A percentile compares a stretch with the other conserved stretches of the same genome.
These are phyloP conservation scores for Eumeta japonica DNA, from an alignment of 1,140 invertebrate species.

Conservation along the genomic window DNA sequence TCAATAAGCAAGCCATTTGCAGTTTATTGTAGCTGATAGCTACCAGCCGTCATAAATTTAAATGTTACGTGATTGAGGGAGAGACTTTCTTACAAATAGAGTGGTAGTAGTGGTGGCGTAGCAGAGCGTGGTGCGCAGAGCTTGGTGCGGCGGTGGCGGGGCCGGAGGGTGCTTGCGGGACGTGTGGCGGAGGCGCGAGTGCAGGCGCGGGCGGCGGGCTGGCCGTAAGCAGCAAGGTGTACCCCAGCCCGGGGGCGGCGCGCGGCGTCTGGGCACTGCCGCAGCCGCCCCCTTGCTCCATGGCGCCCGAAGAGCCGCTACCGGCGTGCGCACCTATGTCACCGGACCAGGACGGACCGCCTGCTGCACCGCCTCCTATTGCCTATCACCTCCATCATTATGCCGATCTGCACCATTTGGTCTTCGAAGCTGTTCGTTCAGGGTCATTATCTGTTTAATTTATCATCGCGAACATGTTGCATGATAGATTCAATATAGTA, in stretches of 20 bases:
- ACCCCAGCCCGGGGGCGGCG: constrained; percentile 78
- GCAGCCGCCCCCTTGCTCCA: constrained; percentile 67
- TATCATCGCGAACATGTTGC: background rate
- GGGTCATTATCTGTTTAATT: constrained; percentile 60
- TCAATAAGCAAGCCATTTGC: too few species aligned
- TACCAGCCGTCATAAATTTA: too few species aligned
- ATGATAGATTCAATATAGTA: too few species aligned
- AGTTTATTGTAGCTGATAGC: too few species aligned
- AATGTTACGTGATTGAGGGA: too few species aligned
- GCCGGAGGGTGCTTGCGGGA: too few species aligned
- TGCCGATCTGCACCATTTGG: constrained; percentile 57
- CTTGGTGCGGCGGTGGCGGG: too few species aligned
- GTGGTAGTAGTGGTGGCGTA: too few species aligned
- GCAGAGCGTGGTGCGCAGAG: too few species aligned
- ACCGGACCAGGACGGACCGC: constrained; percentile 47
- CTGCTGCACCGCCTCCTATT: constrained; percentile 42
- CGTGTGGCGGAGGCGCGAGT: too few species aligned
- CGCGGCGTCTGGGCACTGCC: constrained; percentile 81
- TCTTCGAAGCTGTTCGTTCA: constrained; percentile 66
- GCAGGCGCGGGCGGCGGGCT: too few species aligned
- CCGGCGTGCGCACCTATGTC: constrained; percentile 49
- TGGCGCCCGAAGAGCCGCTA: constrained; percentile 63
- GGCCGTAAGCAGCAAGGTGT: constrained; percentile 61
- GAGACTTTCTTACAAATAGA: too few species aligned
- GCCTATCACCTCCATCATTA: constrained; percentile 36